Conservation (phyloP, 2,888 invertebrate genomes). For the Holacanthella duospinosa region DNA sequence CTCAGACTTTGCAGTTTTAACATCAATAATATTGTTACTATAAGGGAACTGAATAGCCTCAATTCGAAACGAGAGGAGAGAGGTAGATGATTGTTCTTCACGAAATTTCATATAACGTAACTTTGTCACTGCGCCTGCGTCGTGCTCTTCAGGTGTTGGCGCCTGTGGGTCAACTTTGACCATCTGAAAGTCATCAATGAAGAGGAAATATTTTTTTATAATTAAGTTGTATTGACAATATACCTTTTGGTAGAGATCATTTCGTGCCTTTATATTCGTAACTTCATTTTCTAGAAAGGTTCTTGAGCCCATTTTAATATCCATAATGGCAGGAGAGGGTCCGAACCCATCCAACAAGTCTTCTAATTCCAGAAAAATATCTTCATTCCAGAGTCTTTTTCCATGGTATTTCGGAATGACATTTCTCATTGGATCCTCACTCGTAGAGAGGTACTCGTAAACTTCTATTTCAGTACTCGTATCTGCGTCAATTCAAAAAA, state of each 20-base stretch:
- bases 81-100: constrained; percentile 84
- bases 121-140: constrained; percentile 77
- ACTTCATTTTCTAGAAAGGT: constrained; percentile 95
- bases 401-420: constrained; percentile 74
- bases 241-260: constrained; percentile 79
- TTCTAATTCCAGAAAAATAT: constrained; percentile 86
- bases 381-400: constrained; percentile 65
- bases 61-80: constrained; percentile 85
- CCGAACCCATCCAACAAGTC: constrained; percentile 51
- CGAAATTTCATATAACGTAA: constrained; percentile 93
- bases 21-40: neutral
- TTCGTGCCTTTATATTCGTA: constrained; percentile 66
- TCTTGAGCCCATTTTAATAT: constrained; percentile 91
- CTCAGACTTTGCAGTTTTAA: constrained; percentile 16
- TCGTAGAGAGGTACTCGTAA: constrained; percentile 62
- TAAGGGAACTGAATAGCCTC: constrained; percentile 71
- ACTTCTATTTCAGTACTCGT: constrained; percentile 41
- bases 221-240: constrained; percentile 5
- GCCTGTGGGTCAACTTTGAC: constrained; percentile 75
- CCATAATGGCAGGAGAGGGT: constrained; percentile 58
- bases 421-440: constrained; percentile 14
- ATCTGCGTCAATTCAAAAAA: neutral
- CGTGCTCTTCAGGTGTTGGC: constrained; percentile 73
- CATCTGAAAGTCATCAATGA: constrained; percentile 50
- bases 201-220: neutral